Conservation (phyloP, 1,140 invertebrate species). For the Drosophila insularis region DNA sequence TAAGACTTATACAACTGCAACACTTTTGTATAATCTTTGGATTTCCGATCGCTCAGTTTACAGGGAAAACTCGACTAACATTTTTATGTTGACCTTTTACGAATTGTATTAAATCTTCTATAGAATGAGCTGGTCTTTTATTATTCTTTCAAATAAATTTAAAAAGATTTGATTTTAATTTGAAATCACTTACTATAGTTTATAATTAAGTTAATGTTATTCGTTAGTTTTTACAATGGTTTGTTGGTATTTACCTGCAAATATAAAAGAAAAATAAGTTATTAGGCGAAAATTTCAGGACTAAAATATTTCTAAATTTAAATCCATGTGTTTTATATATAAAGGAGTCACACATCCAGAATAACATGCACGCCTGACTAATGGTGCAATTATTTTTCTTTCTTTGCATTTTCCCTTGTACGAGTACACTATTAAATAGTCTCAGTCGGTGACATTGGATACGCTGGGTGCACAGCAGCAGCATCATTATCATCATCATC, state of each 20-base stretch:
- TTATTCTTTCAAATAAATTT: no score
- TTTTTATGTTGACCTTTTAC: no score
- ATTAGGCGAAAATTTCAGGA: neutral
- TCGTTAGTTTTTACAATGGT: no score
- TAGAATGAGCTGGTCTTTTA: no score
- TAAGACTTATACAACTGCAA: no score
- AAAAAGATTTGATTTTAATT: no score
- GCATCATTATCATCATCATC: neutral
- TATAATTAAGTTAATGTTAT: no score
- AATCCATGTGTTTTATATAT: conserved; percentile 1
- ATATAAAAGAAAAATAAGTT: conserved; percentile 9
- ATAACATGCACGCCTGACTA: conserved; percentile 1
- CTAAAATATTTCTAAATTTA: conserved; percentile 10
- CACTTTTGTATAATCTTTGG: no score
- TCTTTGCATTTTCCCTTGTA: conserved; percentile 7
- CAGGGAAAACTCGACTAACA: no score
- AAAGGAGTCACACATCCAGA: conserved; percentile 34
- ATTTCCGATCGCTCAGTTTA: no score
- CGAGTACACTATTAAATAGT: conserved; percentile 9
- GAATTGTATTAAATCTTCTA: no score
- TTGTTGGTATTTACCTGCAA: conserved; percentile 45
- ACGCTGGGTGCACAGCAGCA: conserved; percentile 9
- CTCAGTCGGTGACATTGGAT: conserved; percentile 23
- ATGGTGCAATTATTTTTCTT: conserved; percentile 31
- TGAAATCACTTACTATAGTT: no score